Percentiles rank a stretch among this genome's conserved stretches.
These are phyloP conservation scores for Apeltes quadracus DNA, from an alignment of 2,113 vertebrate species.

Conservation along the genomic window DNA sequence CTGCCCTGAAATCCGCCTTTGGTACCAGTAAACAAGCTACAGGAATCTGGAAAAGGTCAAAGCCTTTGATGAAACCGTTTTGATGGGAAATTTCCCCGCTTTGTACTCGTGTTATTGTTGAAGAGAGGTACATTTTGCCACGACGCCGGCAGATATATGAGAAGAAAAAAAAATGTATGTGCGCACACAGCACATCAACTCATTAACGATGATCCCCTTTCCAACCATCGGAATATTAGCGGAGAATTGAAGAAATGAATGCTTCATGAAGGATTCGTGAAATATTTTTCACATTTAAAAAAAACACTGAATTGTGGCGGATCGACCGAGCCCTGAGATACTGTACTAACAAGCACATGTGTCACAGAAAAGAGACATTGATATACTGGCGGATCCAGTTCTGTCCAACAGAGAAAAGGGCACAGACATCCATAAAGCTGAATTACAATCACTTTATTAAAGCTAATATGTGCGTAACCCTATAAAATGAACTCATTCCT, in stretches of 20 bases:
- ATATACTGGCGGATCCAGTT: conserved; percentile 2
- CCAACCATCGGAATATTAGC: not conserved
- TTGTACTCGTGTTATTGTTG: conserved; percentile 12
- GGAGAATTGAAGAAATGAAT: not conserved
- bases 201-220: not conserved
- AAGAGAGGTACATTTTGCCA: conserved; percentile 1
- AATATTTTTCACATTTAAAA: not conserved
- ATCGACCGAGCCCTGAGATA: not conserved
- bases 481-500: conserved; percentile 39
- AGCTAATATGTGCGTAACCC: conserved; percentile 46
- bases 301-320: not conserved
- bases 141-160: not conserved
- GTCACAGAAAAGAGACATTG: not conserved
- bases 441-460: conserved; percentile 56
- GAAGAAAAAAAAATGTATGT: not conserved
- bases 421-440: conserved; percentile 37
- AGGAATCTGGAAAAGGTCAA: conserved; percentile 58
- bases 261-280: not conserved
- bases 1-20: conserved; percentile 46
- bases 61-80: conserved; percentile 30
- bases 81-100: conserved; percentile 4
- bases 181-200: not conserved
- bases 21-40: conserved; percentile 58
- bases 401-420: conserved; percentile 14
- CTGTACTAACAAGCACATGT: not conserved